Conservation (phyloP, 2,797 vertebrate genomes). For the Chelon auratus region DNA sequence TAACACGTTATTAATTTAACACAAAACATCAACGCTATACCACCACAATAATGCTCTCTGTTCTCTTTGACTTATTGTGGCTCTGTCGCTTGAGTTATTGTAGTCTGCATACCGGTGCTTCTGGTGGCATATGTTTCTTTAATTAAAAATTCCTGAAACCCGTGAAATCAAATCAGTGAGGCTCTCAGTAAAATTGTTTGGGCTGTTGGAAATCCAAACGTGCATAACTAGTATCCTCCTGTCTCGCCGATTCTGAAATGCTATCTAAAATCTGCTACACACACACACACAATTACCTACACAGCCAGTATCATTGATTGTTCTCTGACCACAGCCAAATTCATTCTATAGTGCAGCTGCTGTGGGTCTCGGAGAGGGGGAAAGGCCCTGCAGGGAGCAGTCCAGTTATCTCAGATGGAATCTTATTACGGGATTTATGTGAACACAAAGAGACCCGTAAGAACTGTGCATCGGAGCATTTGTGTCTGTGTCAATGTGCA, state of each 20-base stretch:
- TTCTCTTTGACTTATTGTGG: neutral
- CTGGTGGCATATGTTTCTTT: neutral
- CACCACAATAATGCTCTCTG: neutral
- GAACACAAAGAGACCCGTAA: conserved; percentile 63
- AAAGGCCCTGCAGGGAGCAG: conserved; percentile 64
- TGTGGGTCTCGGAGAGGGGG: conserved; percentile 61
- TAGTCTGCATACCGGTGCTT: neutral
- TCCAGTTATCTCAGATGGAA: conserved; percentile 74
- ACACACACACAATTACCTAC: conserved; percentile 34
- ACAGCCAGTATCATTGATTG: conserved; percentile 67
- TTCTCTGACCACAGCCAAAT: conserved; percentile 55
- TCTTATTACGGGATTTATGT: conserved; percentile 75
- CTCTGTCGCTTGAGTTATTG: neutral
- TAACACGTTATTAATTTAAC: neutral
- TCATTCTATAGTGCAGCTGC: conserved; percentile 54
- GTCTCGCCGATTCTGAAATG: conserved; percentile 25
- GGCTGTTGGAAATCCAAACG: conserved; percentile 12
- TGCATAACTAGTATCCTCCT: conserved; percentile 30
- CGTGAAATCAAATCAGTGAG: neutral
- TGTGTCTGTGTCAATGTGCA: conserved; percentile 15
- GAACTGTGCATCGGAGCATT: conserved; percentile 43
- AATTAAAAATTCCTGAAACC: neutral
- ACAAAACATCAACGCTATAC: neutral
- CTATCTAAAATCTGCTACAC: conserved; percentile 25
- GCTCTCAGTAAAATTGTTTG: conserved; percentile 1